Conservation (phyloP, 2,113 vertebrate genomes). For the Edolisoma coerulescens region DNA sequence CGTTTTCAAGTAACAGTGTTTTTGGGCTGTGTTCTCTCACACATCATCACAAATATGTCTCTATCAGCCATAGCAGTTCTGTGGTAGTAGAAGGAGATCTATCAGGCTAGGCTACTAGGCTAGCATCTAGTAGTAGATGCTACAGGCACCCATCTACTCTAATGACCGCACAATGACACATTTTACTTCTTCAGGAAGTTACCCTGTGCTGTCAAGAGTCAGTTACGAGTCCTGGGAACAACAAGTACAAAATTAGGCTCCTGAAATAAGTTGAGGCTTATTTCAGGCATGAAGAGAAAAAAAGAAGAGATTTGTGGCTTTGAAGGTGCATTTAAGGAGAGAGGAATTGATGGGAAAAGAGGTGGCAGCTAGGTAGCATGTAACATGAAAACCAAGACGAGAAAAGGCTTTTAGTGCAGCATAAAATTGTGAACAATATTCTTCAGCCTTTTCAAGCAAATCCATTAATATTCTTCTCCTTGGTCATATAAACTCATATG, state of each 20-base stretch:
- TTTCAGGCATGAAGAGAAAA: neutral
- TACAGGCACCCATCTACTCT: neutral
- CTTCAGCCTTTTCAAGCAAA: neutral
- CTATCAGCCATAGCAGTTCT: neutral
- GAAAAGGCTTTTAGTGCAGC: neutral
- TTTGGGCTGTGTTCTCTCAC: neutral
- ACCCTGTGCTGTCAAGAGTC: neutral
- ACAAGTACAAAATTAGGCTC: neutral
- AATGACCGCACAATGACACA: neutral
- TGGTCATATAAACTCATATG: neutral
- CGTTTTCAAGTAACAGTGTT: neutral
- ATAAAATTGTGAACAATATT: neutral
- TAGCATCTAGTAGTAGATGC: too few relatives aligned
- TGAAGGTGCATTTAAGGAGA: neutral
- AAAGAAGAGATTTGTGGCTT: neutral
- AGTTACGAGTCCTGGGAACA: neutral
- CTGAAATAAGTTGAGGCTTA: neutral
- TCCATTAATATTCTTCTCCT: neutral
- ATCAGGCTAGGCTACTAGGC: too few relatives aligned
- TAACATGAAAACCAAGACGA: neutral
- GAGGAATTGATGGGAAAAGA: neutral
- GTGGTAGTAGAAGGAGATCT: neutral
- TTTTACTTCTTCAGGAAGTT: neutral
- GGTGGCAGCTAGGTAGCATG: neutral
- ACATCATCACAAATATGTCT: neutral